Base-by-base conservation (phyloP, 2,888 invertebrate genomes). In the Drosophila cracens region DNA sequence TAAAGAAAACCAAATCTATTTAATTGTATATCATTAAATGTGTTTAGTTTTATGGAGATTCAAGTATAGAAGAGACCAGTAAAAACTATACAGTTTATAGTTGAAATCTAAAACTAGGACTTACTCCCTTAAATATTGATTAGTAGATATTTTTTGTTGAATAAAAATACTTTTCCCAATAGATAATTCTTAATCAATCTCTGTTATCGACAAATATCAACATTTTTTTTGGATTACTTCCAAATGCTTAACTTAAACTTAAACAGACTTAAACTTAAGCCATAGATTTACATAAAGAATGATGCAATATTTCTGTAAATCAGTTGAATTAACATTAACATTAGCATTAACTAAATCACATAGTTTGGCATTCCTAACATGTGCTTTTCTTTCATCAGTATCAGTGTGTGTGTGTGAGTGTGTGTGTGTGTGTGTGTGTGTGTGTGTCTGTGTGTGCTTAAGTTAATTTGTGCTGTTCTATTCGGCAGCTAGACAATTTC, bases 401-500 rank as follows among this genome's bases (percentile, higher is more conserved):
- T n/a, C 40, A n/a, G 11, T 40, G 38, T 38, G 18, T 38, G 18
- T 18, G 10, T 10, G 16, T 38, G 8, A 25, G 25, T 25, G 25
- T 25, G 25, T 25, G 25, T 33, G 33, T 11, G 11, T 33, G 11
- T 33, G 1, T 33, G 11, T 34, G 34, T 34, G 16, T 34, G 16
- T 34, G 6, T 16, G 34, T 16, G 13, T n/a, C 10, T 43, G 21
- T 33, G 16, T 33, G 52, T 33, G n/a, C 6, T 33, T 34, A 25
- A 33, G 21, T 53, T 54, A 53, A 34, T 36, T 54, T 54, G 18
- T 27, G 34, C 18, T 53, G n/a, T 51, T 33, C 40, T 36, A 36
- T 31, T 31, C 33, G 52, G 16, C 36, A 27, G 53, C 59, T 66
- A 60, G 80, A 67, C 51, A 66, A 63, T 70, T 60, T 79, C 27